Evolutionary conservation across 2,113 vertebrate genomes (phyloP).

Genomic region (Corythornis vintsioides): DNA sequence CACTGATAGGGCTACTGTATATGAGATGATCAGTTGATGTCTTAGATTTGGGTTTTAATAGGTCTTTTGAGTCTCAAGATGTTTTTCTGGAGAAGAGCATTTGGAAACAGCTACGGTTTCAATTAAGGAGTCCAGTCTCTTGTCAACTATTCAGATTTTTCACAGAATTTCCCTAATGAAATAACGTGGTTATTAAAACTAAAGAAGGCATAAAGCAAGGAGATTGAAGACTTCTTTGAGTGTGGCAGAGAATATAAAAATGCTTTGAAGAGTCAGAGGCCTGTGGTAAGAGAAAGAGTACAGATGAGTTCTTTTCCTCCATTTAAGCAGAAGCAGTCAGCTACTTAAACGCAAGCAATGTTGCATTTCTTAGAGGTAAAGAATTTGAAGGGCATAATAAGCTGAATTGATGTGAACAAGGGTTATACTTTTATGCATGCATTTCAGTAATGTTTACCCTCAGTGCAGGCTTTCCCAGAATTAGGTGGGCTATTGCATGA

Average conservation of each 20-base stretch:
- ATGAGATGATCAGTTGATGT: not conserved
- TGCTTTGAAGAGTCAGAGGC: not conserved
- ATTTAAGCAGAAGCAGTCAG: not conserved
- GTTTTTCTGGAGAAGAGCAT: not conserved
- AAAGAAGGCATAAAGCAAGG: not conserved
- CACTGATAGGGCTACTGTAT: not conserved
- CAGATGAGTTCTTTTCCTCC: not conserved
- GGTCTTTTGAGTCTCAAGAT: not conserved
- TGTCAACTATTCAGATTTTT: not conserved
- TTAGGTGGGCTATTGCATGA: not conserved
- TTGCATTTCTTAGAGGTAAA: not conserved
- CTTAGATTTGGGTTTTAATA: not conserved
- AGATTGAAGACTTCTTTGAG: not conserved
- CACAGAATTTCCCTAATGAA: not conserved
- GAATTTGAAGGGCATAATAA: not conserved
- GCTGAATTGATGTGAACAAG: not conserved
- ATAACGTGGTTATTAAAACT: not conserved
- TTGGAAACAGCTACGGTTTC: not conserved
- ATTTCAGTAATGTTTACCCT: not conserved
- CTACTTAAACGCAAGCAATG: not conserved
- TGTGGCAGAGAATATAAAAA: not conserved
- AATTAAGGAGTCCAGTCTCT: not conserved
- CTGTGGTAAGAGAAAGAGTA: fast-evolving
- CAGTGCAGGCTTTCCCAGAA: not conserved
- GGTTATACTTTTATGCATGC: not conserved